Base-by-base conservation (phyloP, 2,113 vertebrate species). In the Osmerus mordax region DNA sequence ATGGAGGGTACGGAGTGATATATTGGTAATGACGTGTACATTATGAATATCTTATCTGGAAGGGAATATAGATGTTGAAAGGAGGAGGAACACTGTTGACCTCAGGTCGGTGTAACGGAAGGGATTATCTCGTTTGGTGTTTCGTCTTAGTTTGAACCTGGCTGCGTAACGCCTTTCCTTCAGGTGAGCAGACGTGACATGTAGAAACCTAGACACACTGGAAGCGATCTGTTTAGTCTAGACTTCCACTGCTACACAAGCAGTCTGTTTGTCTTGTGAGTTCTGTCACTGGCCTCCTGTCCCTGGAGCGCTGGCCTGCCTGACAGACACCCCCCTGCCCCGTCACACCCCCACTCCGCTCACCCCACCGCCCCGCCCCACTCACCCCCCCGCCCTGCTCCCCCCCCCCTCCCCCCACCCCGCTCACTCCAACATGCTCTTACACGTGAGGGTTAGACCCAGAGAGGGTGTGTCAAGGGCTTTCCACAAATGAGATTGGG, bases 401-500 rank as follows among this genome's bases (percentile, higher is more conserved):
- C 1, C 25, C 25, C 25, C 25, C 6, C 23, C 2, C 25, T 14
- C 67, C 65, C 67, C 82, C 82, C 79, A 80, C 86, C 7, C 56
- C 69, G 77, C 68, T 59, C 54, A 36, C 72, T 59, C 65, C 58
- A 89, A 90, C 79, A 83, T 89, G 86, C 82, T 67, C 63, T 67
- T 73, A 83, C 89, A 90, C 81, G 90, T 88, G 89, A 88, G 84
- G 2, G 19, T 82, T 18, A 67, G 73, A 47, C 74, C 75, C 21
- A 75, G 62, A 71, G 89, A 77, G 87, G 86, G 86, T 36, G 80
- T 83, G 67, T 82, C 72, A 65, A 64, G 89, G 87, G 87, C 89
- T 88, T 90, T 88, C 89, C 85, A 80, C 85, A 86, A 74, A 83
- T 82, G 81, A 77, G 68, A 86, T 81, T 85, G 79, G 67, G 71